phyloP scores from a whole-genome alignment of 2,888 invertebrate species.

The Bellardia pandia region DNA sequence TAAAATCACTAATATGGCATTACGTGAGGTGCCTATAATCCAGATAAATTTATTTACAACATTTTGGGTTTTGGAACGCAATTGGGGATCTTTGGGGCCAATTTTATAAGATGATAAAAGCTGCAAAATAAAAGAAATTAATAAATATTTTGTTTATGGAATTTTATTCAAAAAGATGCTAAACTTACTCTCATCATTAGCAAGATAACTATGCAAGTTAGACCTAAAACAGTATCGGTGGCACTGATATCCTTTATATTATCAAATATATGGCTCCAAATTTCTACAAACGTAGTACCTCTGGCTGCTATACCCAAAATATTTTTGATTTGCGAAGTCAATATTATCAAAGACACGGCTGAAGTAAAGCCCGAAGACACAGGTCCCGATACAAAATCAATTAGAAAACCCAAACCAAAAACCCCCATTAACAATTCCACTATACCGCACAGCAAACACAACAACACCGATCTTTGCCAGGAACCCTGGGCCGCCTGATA shows the following conservation, averaged over 20 bases:
- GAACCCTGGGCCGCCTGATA: slow-evolving; percentile 89
- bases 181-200: slow-evolving; percentile 89
- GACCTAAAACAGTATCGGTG: slow-evolving; percentile 91
- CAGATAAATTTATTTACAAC: slow-evolving; percentile 88
- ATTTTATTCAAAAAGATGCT: neutral
- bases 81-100: slow-evolving; percentile 86
- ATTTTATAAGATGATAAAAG: slow-evolving; percentile 87
- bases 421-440: slow-evolving; percentile 92
- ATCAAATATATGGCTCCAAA: slow-evolving; percentile 89
- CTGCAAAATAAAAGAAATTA: slow-evolving; percentile 83
- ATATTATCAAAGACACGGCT: slow-evolving; percentile 94
- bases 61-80: slow-evolving; percentile 86
- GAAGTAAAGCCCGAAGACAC: slow-evolving; percentile 96
- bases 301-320: slow-evolving; percentile 89
- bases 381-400: slow-evolving; percentile 95
- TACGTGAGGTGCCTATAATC: slow-evolving; percentile 92
- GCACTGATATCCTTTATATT: slow-evolving; percentile 88
- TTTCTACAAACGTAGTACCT: slow-evolving; percentile 91
- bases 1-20: slow-evolving; percentile 92
- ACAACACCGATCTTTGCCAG: slow-evolving; percentile 87
- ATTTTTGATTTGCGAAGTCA: slow-evolving; percentile 94
- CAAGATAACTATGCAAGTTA: slow-evolving; percentile 89
- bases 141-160: neutral
- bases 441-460: slow-evolving; percentile 90
- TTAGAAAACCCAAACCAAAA: slow-evolving; percentile 92